Percentiles rank a stretch among this genome's conserved stretches.
These are phyloP conservation scores for Ginglymostoma cirratum DNA, from an alignment of 2,113 vertebrate genomes.

Conservation along the genomic window DNA sequence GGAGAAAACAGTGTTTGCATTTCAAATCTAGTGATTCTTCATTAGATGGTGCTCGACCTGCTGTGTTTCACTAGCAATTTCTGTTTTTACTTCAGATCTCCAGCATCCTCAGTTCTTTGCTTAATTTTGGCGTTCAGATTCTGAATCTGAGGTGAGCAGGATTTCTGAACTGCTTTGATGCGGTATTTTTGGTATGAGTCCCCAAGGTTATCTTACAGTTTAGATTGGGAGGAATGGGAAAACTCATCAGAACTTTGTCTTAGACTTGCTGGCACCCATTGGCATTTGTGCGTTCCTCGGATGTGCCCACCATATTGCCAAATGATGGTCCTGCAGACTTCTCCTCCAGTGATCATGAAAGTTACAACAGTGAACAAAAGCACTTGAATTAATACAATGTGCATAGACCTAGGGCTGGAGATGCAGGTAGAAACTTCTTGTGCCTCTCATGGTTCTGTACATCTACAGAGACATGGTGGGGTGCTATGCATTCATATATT, in stretches of 20 bases:
- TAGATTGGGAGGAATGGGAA: neutral
- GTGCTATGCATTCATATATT: neutral
- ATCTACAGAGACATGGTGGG: neutral
- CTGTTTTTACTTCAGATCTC: too few relatives aligned
- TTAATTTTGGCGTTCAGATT: neutral
- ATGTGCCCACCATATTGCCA: neutral
- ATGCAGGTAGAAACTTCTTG: neutral
- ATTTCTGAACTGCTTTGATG: neutral
- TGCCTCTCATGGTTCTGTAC: neutral
- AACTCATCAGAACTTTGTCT: neutral
- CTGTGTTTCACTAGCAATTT: too few relatives aligned
- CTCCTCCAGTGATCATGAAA: neutral
- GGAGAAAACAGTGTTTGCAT: too few relatives aligned
- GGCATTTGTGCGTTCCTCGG: neutral
- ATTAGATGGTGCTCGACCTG: too few relatives aligned
- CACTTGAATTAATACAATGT: neutral
- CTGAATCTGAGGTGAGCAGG: neutral
- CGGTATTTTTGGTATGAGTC: neutral
- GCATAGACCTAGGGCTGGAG: neutral
- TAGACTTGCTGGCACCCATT: neutral
- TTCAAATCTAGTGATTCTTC: too few relatives aligned
- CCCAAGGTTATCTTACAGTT: neutral
- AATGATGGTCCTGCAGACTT: neutral
- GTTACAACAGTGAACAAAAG: neutral
- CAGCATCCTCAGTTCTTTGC: too few relatives aligned